Conservation (phyloP, 2,797 vertebrate genomes). For the Babyrousa celebensis region DNA sequence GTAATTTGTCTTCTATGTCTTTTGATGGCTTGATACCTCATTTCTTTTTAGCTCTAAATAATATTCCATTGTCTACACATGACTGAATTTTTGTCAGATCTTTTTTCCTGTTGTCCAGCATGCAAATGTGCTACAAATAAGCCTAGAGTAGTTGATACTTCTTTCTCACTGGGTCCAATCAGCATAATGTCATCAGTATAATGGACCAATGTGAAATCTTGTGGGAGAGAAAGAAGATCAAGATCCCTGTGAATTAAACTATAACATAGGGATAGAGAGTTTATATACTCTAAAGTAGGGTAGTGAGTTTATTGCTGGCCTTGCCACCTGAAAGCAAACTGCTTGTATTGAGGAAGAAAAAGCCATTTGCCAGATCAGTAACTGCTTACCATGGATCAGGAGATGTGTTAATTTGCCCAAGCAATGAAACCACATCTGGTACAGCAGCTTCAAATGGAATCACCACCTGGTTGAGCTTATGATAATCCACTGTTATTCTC, state of each 20-base stretch:
- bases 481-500: not conserved
- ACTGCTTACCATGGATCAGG: not conserved
- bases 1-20: not conserved
- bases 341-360: not conserved
- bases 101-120: not conserved
- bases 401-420: not conserved
- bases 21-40: not conserved
- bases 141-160: not conserved
- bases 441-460: not conserved
- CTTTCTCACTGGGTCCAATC: not conserved
- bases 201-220: not conserved
- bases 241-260: not conserved
- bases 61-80: not conserved
- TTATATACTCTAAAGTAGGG: not conserved
- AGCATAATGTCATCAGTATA: not conserved
- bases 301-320: not conserved
- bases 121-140: not conserved
- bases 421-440: not conserved
- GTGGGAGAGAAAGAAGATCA: not conserved
- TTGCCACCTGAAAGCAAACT: not conserved
- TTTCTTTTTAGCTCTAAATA: not conserved
- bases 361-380: not conserved
- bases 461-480: not conserved
- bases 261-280: not conserved
- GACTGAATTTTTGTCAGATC: not conserved